Evolutionary conservation across 2,888 invertebrate genomes (phyloP).

Genomic region (Andrena trimmerana): DNA sequence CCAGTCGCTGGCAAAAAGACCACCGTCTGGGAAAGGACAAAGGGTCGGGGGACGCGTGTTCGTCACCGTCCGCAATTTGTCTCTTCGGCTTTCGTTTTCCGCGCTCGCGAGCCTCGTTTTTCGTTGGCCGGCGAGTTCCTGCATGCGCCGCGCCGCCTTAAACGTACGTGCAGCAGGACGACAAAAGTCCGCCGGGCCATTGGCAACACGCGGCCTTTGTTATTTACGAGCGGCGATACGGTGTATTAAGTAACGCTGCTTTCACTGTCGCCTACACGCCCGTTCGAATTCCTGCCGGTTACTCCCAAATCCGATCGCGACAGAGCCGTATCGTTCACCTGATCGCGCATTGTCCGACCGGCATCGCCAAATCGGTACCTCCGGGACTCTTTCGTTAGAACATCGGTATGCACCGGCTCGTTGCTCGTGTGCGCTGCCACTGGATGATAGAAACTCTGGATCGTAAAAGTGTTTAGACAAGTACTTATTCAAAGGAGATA

Average conservation of each 20-base stretch:
- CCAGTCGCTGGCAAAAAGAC: constrained; percentile 1
- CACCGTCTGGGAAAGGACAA: not conserved
- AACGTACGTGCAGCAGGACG: constrained; percentile 42
- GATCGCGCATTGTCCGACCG: constrained; percentile 53
- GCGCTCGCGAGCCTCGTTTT: constrained; percentile 23
- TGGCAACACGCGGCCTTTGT: constrained; percentile 73
- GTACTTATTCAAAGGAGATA: too few relatives aligned
- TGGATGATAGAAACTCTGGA: not conserved
- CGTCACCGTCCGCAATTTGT: constrained; percentile 41
- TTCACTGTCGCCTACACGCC: constrained; percentile 82
- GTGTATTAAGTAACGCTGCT: constrained; percentile 81
- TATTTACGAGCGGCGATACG: constrained; percentile 74
- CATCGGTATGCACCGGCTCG: not conserved
- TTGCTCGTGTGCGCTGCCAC: not conserved
- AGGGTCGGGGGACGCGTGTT: constrained; percentile 22
- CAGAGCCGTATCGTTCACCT: constrained; percentile 54
- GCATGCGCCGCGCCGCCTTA: constrained; percentile 35
- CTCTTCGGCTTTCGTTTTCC: constrained; percentile 51
- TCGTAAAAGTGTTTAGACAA: too few relatives aligned
- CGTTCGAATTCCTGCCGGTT: constrained; percentile 75
- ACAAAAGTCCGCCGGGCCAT: constrained; percentile 70
- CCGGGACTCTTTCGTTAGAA: not conserved
- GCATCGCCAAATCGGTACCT: constrained; percentile 6
- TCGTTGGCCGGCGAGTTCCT: constrained; percentile 13
- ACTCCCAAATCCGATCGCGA: constrained; percentile 70